Conservation (phyloP, 2,113 vertebrate species). For the Entelurus aequoreus region DNA sequence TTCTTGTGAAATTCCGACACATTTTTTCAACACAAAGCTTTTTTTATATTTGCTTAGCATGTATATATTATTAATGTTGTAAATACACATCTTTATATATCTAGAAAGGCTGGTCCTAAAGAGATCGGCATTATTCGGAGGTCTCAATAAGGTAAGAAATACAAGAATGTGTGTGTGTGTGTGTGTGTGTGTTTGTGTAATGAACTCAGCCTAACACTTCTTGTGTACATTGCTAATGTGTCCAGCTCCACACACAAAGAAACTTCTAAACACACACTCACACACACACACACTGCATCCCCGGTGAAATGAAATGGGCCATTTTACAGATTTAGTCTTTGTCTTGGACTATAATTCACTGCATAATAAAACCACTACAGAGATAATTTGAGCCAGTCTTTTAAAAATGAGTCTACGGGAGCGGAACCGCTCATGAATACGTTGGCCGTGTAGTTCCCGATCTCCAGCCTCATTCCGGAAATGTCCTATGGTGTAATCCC, state of each 20-base stretch:
- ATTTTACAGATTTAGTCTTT: slow-evolving; percentile 43
- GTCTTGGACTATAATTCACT: slow-evolving; percentile 28
- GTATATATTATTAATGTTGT: too few relatives aligned
- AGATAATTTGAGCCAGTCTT: slow-evolving; percentile 31
- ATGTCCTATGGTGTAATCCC: slow-evolving; percentile 66
- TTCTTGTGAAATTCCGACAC: too few relatives aligned
- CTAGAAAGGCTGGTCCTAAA: too few relatives aligned
- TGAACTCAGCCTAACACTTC: slow-evolving; percentile 30
- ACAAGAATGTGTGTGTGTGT: background rate
- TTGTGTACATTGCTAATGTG: slow-evolving; percentile 43
- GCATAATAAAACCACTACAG: slow-evolving; percentile 25
- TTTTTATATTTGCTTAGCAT: too few relatives aligned
- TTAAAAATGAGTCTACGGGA: slow-evolving; percentile 14
- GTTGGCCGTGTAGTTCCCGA: slow-evolving; percentile 17
- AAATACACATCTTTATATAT: too few relatives aligned
- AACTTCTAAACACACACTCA: slow-evolving; percentile 15
- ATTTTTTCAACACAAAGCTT: too few relatives aligned
- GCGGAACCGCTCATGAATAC: slow-evolving; percentile 20
- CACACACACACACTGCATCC: slow-evolving; percentile 7
- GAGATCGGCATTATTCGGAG: too few relatives aligned
- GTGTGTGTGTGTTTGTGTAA: slow-evolving; percentile 36
- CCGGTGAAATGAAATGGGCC: slow-evolving; percentile 34
- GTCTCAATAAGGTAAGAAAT: too few relatives aligned
- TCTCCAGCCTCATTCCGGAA: slow-evolving; percentile 13
- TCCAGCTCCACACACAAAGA: slow-evolving; percentile 24